These are phyloP conservation scores for Actinostola sp. DNA, from an alignment of 92 coral and sea anemone species.

Conservation along the genomic window DNA sequence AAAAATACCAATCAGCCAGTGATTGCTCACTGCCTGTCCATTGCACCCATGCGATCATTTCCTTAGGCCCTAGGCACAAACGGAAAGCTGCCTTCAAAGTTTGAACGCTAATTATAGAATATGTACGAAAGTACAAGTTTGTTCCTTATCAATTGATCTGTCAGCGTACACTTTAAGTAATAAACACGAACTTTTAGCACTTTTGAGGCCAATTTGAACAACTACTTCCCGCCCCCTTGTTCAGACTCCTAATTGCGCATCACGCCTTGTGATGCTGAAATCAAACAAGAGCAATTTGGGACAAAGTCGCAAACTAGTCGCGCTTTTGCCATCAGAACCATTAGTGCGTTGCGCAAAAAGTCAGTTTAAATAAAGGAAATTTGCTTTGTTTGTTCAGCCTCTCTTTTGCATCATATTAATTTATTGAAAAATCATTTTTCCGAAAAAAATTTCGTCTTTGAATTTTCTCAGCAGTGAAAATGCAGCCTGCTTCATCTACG, in stretches of 20 bases:
- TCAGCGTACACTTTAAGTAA: conserved; percentile 52
- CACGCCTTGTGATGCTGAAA: conserved; percentile 38
- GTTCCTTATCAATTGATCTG: conserved; percentile 38
- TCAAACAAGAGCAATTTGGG: conserved; percentile 6
- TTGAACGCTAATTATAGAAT: conserved; percentile 33
- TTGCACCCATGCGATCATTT: conserved; percentile 15
- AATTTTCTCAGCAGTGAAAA: no score
- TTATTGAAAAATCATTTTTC: background rate
- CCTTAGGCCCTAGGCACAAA: conserved; percentile 4
- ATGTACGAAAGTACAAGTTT: conserved; percentile 11
- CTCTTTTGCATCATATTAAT: background rate
- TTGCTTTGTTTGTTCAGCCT: conserved; percentile 6
- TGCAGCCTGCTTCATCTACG: background rate
- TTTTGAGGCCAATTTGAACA: conserved; percentile 56
- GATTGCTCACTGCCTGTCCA: background rate
- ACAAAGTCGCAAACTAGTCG: conserved; percentile 11
- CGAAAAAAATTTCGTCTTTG: no score
- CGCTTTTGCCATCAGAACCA: conserved; percentile 11
- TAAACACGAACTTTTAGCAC: conserved; percentile 61
- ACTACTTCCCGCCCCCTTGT: conserved; percentile 73
- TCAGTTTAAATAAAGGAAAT: background rate
- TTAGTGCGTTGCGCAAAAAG: conserved; percentile 5
- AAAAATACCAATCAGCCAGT: conserved; percentile 34
- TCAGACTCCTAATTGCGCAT: conserved; percentile 39
- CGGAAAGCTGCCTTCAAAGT: conserved; percentile 23